phyloP scores from a whole-genome alignment of 2,113 vertebrate genomes.

The Geothlypis trichas region DNA sequence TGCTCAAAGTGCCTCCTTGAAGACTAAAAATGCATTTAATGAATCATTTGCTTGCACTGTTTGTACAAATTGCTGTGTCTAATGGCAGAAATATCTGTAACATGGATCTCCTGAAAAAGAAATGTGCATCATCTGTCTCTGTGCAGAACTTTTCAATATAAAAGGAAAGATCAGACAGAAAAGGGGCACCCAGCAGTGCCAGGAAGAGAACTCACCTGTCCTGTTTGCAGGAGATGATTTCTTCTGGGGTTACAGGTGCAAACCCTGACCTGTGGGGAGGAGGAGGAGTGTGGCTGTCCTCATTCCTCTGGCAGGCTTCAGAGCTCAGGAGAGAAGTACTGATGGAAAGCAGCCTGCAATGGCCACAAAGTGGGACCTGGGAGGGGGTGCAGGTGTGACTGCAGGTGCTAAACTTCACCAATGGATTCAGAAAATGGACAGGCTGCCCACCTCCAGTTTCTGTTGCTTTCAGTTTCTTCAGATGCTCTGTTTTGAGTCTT shows the following conservation, averaged over 20 bases:
- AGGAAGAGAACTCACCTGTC: background rate
- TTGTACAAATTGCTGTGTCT: background rate
- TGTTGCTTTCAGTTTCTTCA: background rate
- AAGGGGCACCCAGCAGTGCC: background rate
- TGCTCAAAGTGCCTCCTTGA: background rate
- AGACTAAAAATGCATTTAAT: background rate
- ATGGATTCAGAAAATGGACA: background rate
- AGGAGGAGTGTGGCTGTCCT: background rate
- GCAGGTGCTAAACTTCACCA: background rate
- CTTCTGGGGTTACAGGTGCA: background rate
- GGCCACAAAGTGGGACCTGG: background rate
- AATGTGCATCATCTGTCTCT: background rate
- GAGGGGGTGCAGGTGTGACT: background rate
- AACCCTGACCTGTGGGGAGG: background rate
- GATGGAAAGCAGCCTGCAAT: background rate
- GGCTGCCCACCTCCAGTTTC: background rate
- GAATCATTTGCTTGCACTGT: background rate
- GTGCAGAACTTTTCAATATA: background rate
- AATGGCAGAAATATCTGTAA: background rate
- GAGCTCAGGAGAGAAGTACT: background rate
- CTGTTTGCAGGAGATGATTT: background rate
- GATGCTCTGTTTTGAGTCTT: background rate
- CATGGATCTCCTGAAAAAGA: background rate
- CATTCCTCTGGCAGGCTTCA: background rate
- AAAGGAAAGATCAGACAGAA: background rate